Base-by-base conservation (phyloP, 2,888 invertebrate species). In the Epistrophe grossulariae region DNA sequence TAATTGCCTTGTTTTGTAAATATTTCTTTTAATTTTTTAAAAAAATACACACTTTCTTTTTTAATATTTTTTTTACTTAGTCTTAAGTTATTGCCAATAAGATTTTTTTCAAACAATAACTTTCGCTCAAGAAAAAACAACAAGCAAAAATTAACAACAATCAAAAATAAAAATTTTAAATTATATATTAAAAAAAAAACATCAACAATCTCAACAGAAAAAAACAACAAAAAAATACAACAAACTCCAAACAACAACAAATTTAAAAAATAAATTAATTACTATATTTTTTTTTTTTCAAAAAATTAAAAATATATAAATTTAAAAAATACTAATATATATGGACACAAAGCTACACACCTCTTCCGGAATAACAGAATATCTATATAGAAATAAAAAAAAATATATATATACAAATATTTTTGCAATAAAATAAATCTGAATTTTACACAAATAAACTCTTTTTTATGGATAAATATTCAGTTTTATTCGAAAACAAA, bases 281-380 rank as follows among this genome's bases (percentile, higher is more conserved):
- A 79, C 13, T 62, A 60, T 57, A 60, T 64, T 15, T 66, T 43
- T 77, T 66, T 43, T 77, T 24, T 24, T 17, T 68, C 17, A 10
- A 35, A 13, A 35, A 48, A 84, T n/a, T 45, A 45, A 60, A 84
- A 50, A 82, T 66, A 71, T 52, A 80, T n/a, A 40, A 74, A 76
- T 17, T 66, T 73, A 78, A 77, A 74, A 74, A 52, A 68, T 70
- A 70, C 70, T 68, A 50, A 70, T 70, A 87, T 85, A 85, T 87
- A 79, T 83, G 87, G 87, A 87, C 87, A 87, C 87, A 87, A n/a
- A 87, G 87, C 87, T 83, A 87, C 87, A 88, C 88, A 88, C 84
- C 83, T 85, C 88, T 87, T 89, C 88, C 77, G 88, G 80, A 62
- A 55, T 74, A 79, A 78, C 57, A 70, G 50, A 45, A 71, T 66